These are phyloP conservation scores for Lophotriccus pileatus DNA, from an alignment of 2,797 vertebrate species.

Conservation along the genomic window DNA sequence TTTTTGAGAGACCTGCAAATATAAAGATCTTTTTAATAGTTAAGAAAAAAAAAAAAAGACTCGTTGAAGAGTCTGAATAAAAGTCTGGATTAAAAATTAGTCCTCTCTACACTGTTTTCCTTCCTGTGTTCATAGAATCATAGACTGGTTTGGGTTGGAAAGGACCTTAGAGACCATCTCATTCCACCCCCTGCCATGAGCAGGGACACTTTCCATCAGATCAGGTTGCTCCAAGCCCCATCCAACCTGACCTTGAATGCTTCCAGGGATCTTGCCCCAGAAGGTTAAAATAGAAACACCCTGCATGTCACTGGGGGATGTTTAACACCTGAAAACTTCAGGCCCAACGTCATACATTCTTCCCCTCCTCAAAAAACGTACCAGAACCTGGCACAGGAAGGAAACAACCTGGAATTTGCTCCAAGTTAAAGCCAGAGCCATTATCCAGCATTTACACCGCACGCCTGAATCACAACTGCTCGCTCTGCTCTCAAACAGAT, in stretches of 20 bases:
- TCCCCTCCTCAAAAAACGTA: neutral
- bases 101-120: neutral
- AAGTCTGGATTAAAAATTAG: neutral
- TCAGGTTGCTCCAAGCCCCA: accelerated
- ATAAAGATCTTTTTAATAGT: neutral
- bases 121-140: neutral
- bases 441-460: conserved; percentile 11
- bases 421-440: neutral
- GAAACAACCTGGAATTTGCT: conserved; percentile 12
- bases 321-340: neutral
- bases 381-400: neutral
- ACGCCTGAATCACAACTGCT: neutral
- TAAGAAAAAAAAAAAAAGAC: neutral
- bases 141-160: neutral
- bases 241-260: neutral
- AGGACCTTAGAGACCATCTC: neutral
- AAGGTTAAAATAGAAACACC: neutral
- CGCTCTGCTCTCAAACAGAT: conserved; percentile 25
- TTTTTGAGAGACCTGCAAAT: neutral
- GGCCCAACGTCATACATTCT: neutral
- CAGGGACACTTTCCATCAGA: neutral
- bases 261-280: neutral
- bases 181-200: neutral
- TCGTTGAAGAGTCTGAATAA: neutral
- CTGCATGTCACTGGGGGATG: neutral